Conservation (phyloP, 2,888 invertebrate genomes). For the Drosophila infuscata region DNA sequence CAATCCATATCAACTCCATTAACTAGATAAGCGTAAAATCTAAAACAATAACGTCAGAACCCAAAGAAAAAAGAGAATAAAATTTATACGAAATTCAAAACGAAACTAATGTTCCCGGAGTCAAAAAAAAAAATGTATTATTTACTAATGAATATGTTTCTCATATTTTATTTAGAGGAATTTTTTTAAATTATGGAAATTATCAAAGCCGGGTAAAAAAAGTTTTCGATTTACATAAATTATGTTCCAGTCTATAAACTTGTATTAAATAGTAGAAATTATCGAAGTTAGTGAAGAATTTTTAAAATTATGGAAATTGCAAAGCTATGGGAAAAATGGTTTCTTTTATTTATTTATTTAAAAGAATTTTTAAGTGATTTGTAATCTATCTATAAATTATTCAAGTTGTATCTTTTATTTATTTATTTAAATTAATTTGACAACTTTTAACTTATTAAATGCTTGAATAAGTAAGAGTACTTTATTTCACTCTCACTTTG, state of each 20-base stretch:
- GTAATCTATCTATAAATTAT: background rate
- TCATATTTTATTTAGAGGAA: background rate
- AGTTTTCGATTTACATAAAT: background rate
- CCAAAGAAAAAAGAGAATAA: background rate
- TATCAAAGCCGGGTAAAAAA: background rate
- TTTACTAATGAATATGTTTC: background rate
- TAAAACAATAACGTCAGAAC: background rate
- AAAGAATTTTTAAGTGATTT: background rate
- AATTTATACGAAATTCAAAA: background rate
- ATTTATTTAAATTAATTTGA: background rate
- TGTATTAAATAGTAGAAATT: background rate
- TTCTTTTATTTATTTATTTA: background rate
- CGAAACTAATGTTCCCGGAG: background rate
- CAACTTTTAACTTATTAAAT: background rate
- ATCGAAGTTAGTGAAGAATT: background rate
- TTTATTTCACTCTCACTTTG: background rate
- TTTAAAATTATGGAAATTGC: background rate
- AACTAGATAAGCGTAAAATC: background rate
- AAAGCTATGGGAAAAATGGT: background rate
- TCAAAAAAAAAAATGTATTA: background rate
- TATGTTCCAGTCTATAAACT: background rate
- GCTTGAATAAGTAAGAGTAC: background rate
- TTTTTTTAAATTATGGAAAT: background rate
- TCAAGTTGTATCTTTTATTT: background rate
- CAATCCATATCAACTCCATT: background rate